Evolutionary conservation across 2,888 invertebrate species (phyloP).

Genomic region (Diaphora mendica): DNA sequence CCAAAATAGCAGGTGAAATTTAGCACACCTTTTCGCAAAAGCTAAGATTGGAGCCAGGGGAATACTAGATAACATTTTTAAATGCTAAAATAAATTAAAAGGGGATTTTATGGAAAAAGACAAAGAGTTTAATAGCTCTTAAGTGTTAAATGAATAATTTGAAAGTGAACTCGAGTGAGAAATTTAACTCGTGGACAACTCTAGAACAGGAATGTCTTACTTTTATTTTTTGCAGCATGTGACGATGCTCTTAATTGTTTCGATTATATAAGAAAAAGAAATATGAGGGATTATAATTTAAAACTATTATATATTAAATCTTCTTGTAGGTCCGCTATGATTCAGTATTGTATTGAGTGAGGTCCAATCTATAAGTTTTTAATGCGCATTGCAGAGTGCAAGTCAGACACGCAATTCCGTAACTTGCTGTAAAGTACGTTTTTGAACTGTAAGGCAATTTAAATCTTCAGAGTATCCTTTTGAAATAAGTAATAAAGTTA

Average conservation of each 20-base stretch:
- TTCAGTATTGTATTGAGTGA: background rate
- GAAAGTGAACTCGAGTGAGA: background rate
- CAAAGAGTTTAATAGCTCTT: background rate
- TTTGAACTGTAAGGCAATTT: too few species aligned
- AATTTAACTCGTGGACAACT: background rate
- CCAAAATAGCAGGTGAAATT: conserved; percentile 12
- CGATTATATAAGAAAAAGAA: background rate
- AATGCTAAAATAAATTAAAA: background rate
- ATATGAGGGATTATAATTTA: background rate
- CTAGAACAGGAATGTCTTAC: background rate
- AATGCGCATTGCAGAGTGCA: background rate
- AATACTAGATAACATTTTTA: background rate
- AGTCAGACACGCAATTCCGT: background rate
- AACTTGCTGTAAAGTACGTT: too few species aligned
- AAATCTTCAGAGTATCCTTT: too few species aligned
- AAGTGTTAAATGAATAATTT: background rate
- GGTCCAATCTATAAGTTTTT: background rate
- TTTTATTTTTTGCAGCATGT: background rate
- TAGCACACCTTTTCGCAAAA: conserved; percentile 16
- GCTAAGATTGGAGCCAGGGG: background rate
- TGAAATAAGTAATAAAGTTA: too few species aligned
- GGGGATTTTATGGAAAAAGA: background rate
- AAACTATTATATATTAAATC: too few species aligned
- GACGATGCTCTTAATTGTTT: background rate
- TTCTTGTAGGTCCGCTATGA: too few species aligned